These are phyloP conservation scores for Oscheius sp. DNA, from an alignment of 1,140 invertebrate genomes.

Conservation along the genomic window DNA sequence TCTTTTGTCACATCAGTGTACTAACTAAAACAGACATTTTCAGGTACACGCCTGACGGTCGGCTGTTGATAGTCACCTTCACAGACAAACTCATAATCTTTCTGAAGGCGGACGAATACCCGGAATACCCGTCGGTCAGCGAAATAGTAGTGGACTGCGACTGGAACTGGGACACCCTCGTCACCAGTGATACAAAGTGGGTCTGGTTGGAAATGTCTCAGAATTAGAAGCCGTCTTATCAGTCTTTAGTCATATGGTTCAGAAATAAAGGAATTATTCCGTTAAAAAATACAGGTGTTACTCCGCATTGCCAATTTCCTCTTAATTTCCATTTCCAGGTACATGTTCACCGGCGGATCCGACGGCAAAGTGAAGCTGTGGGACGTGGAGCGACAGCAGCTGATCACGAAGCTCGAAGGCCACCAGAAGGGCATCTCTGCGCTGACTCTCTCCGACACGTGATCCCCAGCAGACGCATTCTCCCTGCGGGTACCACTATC, in stretches of 20 bases:
- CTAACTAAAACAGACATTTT: too few relatives aligned
- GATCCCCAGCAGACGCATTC: too few relatives aligned
- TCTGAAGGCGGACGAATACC: not conserved
- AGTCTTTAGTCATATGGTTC: too few relatives aligned
- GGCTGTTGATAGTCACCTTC: not conserved
- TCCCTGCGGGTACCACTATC: not conserved
- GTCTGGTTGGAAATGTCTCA: not conserved
- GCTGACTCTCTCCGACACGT: slow-evolving; percentile 50
- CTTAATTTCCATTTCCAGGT: slow-evolving; percentile 65
- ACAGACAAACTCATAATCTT: not conserved
- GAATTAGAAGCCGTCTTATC: not conserved
- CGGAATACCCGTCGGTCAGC: not conserved
- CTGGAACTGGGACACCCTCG: slow-evolving; percentile 13
- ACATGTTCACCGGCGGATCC: slow-evolving; percentile 79
- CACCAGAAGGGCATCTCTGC: slow-evolving; percentile 51
- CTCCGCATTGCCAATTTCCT: not conserved
- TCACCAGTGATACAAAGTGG: not conserved
- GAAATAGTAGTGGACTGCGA: slow-evolving; percentile 5
- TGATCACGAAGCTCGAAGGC: slow-evolving; percentile 42
- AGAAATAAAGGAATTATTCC: too few relatives aligned
- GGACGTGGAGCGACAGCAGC: slow-evolving; percentile 36
- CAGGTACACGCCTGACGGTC: not conserved
- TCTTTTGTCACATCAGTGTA: not conserved
- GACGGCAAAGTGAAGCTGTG: slow-evolving; percentile 49
- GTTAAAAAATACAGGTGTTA: not conserved